Evolutionary conservation across 1,140 invertebrate genomes (phyloP).

Genomic region (Atta cephalotes): DNA sequence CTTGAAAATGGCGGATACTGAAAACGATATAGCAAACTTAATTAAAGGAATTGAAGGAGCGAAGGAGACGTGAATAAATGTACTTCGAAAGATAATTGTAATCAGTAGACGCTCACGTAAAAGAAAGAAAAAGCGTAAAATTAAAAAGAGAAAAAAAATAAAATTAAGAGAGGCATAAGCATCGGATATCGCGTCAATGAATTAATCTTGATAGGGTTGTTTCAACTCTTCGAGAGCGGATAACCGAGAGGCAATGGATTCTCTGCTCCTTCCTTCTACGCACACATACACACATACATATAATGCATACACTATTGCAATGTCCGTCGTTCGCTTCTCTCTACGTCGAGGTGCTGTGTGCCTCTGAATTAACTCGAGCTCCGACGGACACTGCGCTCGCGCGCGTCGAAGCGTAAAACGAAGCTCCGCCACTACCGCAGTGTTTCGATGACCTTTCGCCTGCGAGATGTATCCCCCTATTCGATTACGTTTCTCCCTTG

Average conservation of each 20-base stretch:
- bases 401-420: constrained; percentile 69
- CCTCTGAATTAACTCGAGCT: constrained; percentile 56
- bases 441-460: constrained; percentile 62
- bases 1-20: not conserved
- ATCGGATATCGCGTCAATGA: constrained; percentile 16
- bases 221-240: constrained; percentile 29
- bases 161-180: not conserved
- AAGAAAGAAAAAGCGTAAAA: not conserved
- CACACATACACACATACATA: not conserved
- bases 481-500: constrained; percentile 55
- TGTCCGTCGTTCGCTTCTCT: constrained; percentile 9
- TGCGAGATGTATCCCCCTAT: constrained; percentile 56
- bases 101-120: not conserved
- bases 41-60: not conserved
- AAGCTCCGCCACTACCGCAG: constrained; percentile 40
- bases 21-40: not conserved
- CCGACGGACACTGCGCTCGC: constrained; percentile 18
- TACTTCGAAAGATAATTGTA: not conserved
- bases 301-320: not conserved
- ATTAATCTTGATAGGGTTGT: constrained; percentile 37
- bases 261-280: not conserved
- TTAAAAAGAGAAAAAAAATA: not conserved
- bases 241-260: not conserved
- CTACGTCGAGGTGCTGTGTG: no score
- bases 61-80: not conserved